These are phyloP conservation scores for Subacronicta megacephala DNA, from an alignment of 2,888 invertebrate species.

Conservation along the genomic window DNA sequence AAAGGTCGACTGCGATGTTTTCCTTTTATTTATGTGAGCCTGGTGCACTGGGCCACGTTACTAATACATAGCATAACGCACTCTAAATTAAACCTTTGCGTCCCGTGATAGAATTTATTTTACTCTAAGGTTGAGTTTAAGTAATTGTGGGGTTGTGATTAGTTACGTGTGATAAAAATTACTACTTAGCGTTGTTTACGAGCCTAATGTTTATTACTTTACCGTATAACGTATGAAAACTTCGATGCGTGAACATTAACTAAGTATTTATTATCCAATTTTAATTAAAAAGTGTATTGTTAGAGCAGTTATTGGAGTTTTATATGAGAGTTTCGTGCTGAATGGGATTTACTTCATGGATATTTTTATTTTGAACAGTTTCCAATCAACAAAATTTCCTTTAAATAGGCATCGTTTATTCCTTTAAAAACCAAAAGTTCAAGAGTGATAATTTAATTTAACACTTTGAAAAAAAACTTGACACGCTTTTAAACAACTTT, in stretches of 20 bases:
- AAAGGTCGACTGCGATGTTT: constrained; percentile 78
- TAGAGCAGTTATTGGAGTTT: too few species aligned
- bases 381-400: too few species aligned
- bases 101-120: constrained; percentile 12
- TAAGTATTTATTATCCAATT: neutral
- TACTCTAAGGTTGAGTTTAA: neutral
- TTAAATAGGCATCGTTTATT: too few species aligned
- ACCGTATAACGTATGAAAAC: neutral
- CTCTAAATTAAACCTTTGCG: constrained; percentile 3
- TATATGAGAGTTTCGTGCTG: too few species aligned
- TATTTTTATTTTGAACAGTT: too few species aligned
- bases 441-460: too few species aligned
- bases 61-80: constrained; percentile 19
- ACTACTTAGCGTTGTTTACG: constrained; percentile 33
- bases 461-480: too few species aligned
- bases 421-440: too few species aligned
- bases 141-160: constrained; percentile 38
- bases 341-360: too few species aligned
- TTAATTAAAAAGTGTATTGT: neutral
- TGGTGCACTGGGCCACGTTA: constrained; percentile 65
- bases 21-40: constrained; percentile 77
- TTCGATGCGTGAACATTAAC: constrained; percentile 4
- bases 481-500: neutral
- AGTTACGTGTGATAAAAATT: constrained; percentile 46
- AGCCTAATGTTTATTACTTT: constrained; percentile 5